phyloP scores from a whole-genome alignment of 2,113 vertebrate species.

The Tringa solitaria region DNA sequence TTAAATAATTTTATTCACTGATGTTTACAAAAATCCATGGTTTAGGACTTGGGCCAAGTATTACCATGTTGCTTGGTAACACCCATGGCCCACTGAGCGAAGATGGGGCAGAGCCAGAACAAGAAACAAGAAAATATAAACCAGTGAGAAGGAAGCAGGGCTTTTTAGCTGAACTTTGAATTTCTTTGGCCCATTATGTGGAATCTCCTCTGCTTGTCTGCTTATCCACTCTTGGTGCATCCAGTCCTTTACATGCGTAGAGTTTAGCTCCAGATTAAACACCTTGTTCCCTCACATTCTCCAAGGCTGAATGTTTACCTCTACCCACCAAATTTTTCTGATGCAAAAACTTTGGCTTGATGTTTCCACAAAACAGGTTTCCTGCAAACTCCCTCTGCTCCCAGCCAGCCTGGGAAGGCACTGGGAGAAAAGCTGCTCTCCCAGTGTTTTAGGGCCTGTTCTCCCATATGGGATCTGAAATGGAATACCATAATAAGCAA shows the following conservation, averaged over 20 bases:
- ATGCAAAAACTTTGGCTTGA: neutral
- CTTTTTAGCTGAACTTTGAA: neutral
- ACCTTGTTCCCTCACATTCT: neutral
- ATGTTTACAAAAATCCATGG: conserved; percentile 37
- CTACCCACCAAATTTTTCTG: neutral
- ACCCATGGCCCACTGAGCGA: conserved; percentile 21
- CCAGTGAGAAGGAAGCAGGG: neutral
- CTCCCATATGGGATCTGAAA: neutral
- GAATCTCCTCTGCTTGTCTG: neutral
- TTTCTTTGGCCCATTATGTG: neutral
- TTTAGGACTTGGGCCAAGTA: neutral
- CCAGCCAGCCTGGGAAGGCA: neutral
- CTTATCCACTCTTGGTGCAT: neutral
- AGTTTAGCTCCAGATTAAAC: neutral
- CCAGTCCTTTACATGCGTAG: neutral
- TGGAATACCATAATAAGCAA: neutral
- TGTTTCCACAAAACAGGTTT: neutral
- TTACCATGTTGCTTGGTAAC: conserved; percentile 33
- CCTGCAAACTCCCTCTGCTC: neutral
- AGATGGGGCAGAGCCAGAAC: conserved; percentile 19
- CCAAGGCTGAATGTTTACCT: neutral
- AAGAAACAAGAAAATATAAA: conserved; percentile 11
- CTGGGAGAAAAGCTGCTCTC: neutral
- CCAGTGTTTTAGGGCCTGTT: neutral
- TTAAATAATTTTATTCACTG: conserved; percentile 34